These are phyloP conservation scores for Drosophila mimica DNA, from an alignment of 2,888 invertebrate genomes.

Conservation along the genomic window DNA sequence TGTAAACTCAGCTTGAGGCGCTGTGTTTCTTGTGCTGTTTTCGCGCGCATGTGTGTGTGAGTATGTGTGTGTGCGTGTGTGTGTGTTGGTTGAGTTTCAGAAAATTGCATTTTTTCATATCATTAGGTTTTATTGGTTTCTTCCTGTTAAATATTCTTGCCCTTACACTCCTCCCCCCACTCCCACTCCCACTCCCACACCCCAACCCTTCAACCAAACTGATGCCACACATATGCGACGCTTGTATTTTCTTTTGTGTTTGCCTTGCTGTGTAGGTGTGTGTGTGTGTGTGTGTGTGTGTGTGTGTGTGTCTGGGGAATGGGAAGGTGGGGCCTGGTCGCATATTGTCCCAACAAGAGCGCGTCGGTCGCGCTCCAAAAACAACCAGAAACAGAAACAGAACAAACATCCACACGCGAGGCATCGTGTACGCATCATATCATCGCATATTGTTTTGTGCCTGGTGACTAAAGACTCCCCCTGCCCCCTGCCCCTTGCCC, in stretches of 20 bases:
- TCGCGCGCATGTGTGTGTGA: conserved; percentile 14
- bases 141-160: conserved; percentile 81
- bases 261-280: neutral
- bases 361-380: conserved; percentile 66
- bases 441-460: conserved; percentile 62
- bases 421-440: conserved; percentile 72
- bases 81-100: conserved; percentile 68
- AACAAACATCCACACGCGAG: conserved; percentile 16
- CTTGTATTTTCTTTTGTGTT: conserved; percentile 40
- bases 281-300: neutral
- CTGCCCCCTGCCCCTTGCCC: neutral
- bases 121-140: conserved; percentile 84
- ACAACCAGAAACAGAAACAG: conserved; percentile 55
- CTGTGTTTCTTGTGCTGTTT: conserved; percentile 16
- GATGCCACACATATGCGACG: conserved; percentile 44
- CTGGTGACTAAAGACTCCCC: neutral
- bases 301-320: neutral
- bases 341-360: conserved; percentile 72
- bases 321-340: conserved; percentile 34
- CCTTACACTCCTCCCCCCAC: conserved; percentile 8
- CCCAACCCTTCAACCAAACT: neutral
- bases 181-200: neutral
- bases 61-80: conserved; percentile 12
- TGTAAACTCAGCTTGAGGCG: conserved; percentile 52
- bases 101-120: conserved; percentile 84